Evolutionary conservation across 2,797 vertebrate genomes (phyloP), one percentile per base, ranked within the genome.

Genomic region (Siniperca scherzeri): DNA sequence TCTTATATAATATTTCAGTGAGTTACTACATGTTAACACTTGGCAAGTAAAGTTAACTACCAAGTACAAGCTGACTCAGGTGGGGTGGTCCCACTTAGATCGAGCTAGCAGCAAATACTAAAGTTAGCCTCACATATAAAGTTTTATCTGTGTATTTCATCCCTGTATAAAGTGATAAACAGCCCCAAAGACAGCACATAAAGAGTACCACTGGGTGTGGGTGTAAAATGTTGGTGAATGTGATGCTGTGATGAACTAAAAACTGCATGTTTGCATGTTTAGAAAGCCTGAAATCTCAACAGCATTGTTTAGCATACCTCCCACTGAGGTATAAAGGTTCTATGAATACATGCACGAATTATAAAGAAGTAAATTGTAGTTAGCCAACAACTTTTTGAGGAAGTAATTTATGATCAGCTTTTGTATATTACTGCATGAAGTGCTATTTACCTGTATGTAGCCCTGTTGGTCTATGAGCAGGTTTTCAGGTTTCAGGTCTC

Each of bases 401-500:
- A 12, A n/a, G 42, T 46, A 4, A 42, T 27, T 16, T 13, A 22
- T 64, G 16, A 22, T n/a, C 42, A 22, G 13, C 16, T 55, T 74
- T 48, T 30, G 3, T 56, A 14, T 7, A 22, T 46, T 7, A 30
- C 2, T 55, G 17, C 25, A 44, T 61, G 22, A 22, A 55, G n/a
- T 21, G 4, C 27, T 38, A 17, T 76, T 84, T 80, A 97, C 97
- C 96, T 97, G 96, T 86, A 98, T 97, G 92, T 98, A 98, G 82
- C 97, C 97, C 92, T 97, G 97, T 89, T 98, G 97, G 92, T 98
- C 97, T 61, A 98, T 98, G 84, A 98, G 97, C 90, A 98, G 94
- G 93, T 98, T 98, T 91, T 98, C 97, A 27, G 97, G 97, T 93
- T 98, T 98, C 92, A 98, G 96, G 94, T 98, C 97, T 94, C 97